Base-by-base conservation (phyloP, 1,140 invertebrate genomes). In the Drosophila hydei region DNA sequence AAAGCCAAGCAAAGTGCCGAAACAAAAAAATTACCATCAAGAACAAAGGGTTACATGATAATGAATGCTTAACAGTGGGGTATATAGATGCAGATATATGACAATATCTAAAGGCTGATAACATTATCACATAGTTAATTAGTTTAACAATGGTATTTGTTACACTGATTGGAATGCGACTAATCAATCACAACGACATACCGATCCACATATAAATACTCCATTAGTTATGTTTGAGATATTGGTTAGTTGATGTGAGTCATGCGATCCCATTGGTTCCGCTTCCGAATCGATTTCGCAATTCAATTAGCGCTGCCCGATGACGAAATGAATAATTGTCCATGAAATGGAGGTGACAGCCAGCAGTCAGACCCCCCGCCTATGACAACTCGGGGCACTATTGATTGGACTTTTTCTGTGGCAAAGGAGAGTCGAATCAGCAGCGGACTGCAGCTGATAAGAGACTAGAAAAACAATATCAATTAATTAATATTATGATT, bases 271-370 rank as follows among this genome's bases (percentile, higher is more conserved):
- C 87, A 80, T 77, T 72, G 55, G 62, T 33, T 74, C 27, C 56
- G 79, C 75, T 63, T 64, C 45, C 68, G 51, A 51, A 72, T 76
- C 62, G 30, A 76, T 76, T 84, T 83, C 45, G 64, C 60, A 77
- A 85, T 85, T 85, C 77, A 85, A 85, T 85, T 87, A 87, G 78
- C 67, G 71, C 67, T 55, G 25, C 72, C 47, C 73, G 70, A 72
- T 81, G 81, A 78, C 77, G 81, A 85, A 85, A 75, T 85, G 77
- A 85, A 75, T 80, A 74, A 85, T 80, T 77, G 72, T 45, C 56
- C 59, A 79, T 72, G 50, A 45, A 63, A 64, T 55, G 56, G 36
- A 71, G 64, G 38, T 52, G 47, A 59, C 30, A 33, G 9, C 8
- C 30, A 11, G 30, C 9, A 33, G 30, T 11, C 55, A 52, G 33